Evolutionary conservation across 2,113 vertebrate species (phyloP).

Genomic region (Oreotrochilus melanogaster): DNA sequence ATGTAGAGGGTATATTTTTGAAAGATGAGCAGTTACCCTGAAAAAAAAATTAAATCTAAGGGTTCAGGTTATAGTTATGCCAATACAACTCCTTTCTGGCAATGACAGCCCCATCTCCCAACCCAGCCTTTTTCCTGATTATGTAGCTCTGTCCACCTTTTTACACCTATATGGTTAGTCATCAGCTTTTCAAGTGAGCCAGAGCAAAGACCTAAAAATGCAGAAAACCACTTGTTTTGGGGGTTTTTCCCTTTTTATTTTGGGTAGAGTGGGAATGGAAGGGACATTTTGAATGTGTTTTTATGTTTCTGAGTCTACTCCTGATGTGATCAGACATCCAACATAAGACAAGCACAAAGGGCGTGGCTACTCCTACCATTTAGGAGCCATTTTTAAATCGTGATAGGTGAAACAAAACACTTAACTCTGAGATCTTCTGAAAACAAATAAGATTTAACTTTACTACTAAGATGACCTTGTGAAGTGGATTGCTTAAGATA

Average conservation of each 20-base stretch:
- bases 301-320: not conserved
- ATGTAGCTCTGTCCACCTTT: not conserved
- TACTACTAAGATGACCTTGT: not conserved
- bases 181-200: not conserved
- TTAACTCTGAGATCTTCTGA: not conserved
- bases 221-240: not conserved
- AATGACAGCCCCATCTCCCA: not conserved
- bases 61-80: not conserved
- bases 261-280: not conserved
- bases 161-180: rapidly evolving
- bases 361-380: not conserved
- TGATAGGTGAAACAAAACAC: not conserved
- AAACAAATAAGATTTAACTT: not conserved
- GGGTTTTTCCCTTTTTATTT: not conserved
- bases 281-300: not conserved
- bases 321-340: not conserved
- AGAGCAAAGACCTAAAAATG: not conserved
- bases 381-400: not conserved
- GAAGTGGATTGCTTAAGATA: not conserved
- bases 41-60: not conserved
- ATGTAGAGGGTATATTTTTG: not conserved
- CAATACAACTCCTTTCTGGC: not conserved
- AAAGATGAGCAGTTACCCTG: not conserved
- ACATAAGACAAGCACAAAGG: not conserved
- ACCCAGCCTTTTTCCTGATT: not conserved